Evolutionary conservation across 2,888 invertebrate species (phyloP).

Genomic region (Leptopilina drosophilae): DNA sequence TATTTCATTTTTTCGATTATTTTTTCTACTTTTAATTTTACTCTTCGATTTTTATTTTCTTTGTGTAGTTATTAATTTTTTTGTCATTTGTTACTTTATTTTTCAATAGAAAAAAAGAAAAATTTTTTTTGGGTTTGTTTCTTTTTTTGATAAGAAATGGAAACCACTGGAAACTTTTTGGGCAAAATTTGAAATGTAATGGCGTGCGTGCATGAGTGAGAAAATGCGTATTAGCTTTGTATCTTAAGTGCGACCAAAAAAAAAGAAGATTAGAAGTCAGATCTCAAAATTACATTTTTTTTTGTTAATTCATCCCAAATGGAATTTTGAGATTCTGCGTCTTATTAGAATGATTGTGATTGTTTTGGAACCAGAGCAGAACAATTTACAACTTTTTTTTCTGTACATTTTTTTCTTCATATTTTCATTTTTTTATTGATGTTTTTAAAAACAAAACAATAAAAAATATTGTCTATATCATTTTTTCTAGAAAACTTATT

Average conservation of each 20-base stretch:
- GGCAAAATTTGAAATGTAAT: background rate
- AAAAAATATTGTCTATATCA: too few species aligned
- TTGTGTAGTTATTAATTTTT: too few species aligned
- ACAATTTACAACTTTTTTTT: background rate
- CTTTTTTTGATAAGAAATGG: too few species aligned
- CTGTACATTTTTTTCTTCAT: background rate
- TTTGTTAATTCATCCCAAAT: background rate
- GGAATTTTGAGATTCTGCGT: slow-evolving; percentile 10
- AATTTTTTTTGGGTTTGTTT: too few species aligned
- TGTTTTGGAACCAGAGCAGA: background rate
- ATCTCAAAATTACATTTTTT: background rate
- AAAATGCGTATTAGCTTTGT: slow-evolving; percentile 26
- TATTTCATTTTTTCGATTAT: too few species aligned
- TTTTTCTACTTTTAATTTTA: too few species aligned
- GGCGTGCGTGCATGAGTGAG: slow-evolving; percentile 38
- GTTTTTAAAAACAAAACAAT: too few species aligned
- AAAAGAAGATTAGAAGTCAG: background rate
- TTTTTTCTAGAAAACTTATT: too few species aligned
- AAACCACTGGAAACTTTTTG: slow-evolving; percentile 22
- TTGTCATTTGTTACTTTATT: too few species aligned
- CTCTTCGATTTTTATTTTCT: too few species aligned
- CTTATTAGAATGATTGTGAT: slow-evolving; percentile 1
- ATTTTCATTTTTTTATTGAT: too few species aligned
- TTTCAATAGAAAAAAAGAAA: too few species aligned
- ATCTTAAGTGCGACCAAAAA: slow-evolving; percentile 29